Evolutionary conservation across 2,113 vertebrate species (phyloP).

Genomic region (Sinocyclocheilus rhinocerous): DNA sequence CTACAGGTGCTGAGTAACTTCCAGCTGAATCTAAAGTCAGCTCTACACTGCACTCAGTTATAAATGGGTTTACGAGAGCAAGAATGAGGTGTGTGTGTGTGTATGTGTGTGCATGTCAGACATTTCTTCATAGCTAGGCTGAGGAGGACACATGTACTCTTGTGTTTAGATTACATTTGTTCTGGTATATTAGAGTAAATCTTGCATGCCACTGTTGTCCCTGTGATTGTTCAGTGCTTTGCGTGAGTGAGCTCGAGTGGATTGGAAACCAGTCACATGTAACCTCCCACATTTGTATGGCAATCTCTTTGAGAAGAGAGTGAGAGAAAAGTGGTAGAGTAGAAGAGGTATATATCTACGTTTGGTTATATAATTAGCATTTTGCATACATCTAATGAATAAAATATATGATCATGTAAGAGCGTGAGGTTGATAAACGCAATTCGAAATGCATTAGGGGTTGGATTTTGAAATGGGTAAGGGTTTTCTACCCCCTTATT

Average conservation of each 20-base stretch:
- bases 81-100: background rate
- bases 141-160: conserved; percentile 23
- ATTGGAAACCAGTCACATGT: conserved; percentile 41
- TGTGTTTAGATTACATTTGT: conserved; percentile 33
- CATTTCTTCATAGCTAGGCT: conserved; percentile 10
- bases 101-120: background rate
- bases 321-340: background rate
- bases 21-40: conserved; percentile 26
- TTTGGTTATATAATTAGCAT: background rate
- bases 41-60: background rate
- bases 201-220: conserved; percentile 33
- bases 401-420: background rate
- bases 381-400: background rate
- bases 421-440: background rate
- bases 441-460: background rate
- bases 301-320: conserved; percentile 8
- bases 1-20: conserved; percentile 36
- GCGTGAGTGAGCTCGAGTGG: conserved; percentile 27
- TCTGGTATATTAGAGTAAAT: conserved; percentile 32
- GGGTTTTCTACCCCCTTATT: background rate
- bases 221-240: conserved; percentile 49
- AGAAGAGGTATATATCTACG: background rate
- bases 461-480: background rate
- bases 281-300: conserved; percentile 31
- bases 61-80: conserved; percentile 31